Percentiles rank a stretch among this genome's conserved stretches.
These are phyloP conservation scores for Uropsilus gracilis DNA, from an alignment of 2,113 vertebrate species.

Conservation along the genomic window DNA sequence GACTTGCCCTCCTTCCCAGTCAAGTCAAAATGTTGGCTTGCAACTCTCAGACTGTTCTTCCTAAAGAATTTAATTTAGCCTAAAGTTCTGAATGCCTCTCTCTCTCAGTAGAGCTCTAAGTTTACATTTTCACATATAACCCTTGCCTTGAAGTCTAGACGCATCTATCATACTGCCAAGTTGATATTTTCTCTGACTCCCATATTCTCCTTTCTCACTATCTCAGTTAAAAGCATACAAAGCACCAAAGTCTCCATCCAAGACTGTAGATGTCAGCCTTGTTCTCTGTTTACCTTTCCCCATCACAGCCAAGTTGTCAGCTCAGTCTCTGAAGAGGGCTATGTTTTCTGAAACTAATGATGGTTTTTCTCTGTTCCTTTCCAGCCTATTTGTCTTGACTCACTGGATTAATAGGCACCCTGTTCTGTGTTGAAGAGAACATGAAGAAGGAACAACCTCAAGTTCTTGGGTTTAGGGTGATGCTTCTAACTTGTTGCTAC, in stretches of 20 bases:
- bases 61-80: neutral
- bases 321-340: neutral
- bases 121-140: neutral
- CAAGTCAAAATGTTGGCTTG: neutral
- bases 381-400: neutral
- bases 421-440: neutral
- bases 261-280: neutral
- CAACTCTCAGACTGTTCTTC: neutral
- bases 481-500: neutral
- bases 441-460: neutral
- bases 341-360: neutral
- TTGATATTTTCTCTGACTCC: neutral
- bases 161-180: neutral
- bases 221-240: neutral
- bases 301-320: neutral
- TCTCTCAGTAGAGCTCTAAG: neutral
- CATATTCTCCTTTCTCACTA: neutral
- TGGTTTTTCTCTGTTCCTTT: neutral
- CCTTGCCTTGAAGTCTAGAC: conserved; percentile 29
- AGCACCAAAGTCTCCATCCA: neutral
- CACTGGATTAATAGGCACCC: neutral
- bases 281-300: neutral
- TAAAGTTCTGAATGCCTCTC: neutral
- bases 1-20: neutral
- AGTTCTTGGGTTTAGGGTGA: neutral